Conservation (phyloP, 1,140 invertebrate species). For the Pachypsylla venusta region DNA sequence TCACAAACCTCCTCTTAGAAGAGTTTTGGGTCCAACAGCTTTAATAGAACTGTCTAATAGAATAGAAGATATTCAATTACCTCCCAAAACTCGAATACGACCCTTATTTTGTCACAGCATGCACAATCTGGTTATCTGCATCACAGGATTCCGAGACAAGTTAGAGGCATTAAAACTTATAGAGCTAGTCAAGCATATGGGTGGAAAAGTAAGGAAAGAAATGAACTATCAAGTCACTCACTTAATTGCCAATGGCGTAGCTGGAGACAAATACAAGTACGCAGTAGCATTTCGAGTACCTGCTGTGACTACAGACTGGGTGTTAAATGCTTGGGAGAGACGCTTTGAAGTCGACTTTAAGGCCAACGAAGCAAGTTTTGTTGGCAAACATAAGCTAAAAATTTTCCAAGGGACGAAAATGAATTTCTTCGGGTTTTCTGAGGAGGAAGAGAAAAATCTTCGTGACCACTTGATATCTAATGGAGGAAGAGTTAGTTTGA, state of each 20-base stretch:
- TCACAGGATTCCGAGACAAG: conserved; percentile 76
- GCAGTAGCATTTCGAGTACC: conserved; percentile 77
- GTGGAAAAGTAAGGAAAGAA: conserved; percentile 80
- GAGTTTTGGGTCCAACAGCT: conserved; percentile 37
- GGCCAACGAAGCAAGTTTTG: conserved; percentile 52
- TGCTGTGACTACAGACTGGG: conserved; percentile 76
- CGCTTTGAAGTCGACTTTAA: conserved; percentile 48
- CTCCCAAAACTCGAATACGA: conserved; percentile 48
- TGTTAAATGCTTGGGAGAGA: conserved; percentile 66
- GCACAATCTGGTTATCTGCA: conserved; percentile 69
- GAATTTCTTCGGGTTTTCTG: conserved; percentile 75
- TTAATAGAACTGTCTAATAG: conserved; percentile 54
- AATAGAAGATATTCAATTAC: conserved; percentile 34
- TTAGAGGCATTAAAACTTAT: conserved; percentile 74
- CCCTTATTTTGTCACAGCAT: conserved; percentile 77
- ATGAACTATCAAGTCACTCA: conserved; percentile 77
- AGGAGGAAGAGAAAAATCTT: conserved; percentile 82
- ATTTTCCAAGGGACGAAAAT: conserved; percentile 75
- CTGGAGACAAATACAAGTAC: conserved; percentile 76
- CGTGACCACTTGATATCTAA: conserved; percentile 69
- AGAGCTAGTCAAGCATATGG: conserved; percentile 82
- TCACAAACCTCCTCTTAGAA: conserved; percentile 10
- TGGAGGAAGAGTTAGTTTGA: conserved; percentile 44
- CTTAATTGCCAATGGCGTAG: conserved; percentile 70
- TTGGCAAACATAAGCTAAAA: conserved; percentile 61